Base-by-base conservation (phyloP, 2,797 vertebrate species). In the Acipenser oxyrinchus region DNA sequence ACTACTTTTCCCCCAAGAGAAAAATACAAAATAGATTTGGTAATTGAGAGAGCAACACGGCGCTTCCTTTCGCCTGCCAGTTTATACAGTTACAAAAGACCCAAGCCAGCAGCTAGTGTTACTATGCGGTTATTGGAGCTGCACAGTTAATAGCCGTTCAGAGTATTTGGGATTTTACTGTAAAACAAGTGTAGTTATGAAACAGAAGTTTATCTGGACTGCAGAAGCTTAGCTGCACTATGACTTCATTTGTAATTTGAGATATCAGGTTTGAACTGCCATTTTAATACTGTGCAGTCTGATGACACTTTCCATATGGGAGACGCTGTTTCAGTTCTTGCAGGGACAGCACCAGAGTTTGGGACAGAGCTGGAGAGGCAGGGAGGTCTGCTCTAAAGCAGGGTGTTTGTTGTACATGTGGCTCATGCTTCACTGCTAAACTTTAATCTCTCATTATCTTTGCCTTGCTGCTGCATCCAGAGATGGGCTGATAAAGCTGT, bases 391-490 rank as follows among this genome's bases (percentile, higher is more conserved):
- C 64, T 68, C 57, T 7, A 49, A 66, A 64, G 60, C 70, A 62
- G 72, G 78, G 79, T 81, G 78, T 81, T 85, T 77, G 81, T 79
- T 83, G 52, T 86, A 82, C 74, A 76, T 72, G 67, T 18, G 78
- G 83, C 81, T 83, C 67, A 64, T 74, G 78, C 79, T 55, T 55
- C 52, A n/a, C 79, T 82, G 76, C 75, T 79, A 73, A 87, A 81
- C 87, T 89, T 81, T 87, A 83, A 87, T 86, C 66, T 72, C 75
- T 81, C 75, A 86, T 90, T 89, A 88, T 89, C 84, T 83, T 68
- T 74, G 67, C 82, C 82, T 81, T 64, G 66, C 50, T 51, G 66
- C 73, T 77, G 74, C 73, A 72, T 78, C 87, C 82, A 75, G 78
- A 78, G 75, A 71, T 67, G 74, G 72, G 80, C 81, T 80, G 87